Percentiles rank a stretch among this genome's conserved stretches.
phyloP scores from a whole-genome alignment of 2,113 vertebrate species.

The Cervus canadensis region DNA sequence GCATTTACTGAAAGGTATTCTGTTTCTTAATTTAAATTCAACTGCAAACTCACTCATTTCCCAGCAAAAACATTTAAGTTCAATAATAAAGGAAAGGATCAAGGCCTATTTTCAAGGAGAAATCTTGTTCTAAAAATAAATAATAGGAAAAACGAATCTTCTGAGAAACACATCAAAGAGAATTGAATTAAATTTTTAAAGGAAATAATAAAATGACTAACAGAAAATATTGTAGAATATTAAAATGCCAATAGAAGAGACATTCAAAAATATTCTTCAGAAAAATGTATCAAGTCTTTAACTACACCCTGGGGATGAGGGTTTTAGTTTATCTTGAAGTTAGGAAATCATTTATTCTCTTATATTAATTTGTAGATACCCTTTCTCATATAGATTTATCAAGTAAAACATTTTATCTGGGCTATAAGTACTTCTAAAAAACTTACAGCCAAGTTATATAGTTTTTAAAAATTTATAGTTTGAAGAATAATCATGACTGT shows the following conservation, averaged over 20 bases:
- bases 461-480: background rate
- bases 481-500: background rate
- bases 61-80: constrained; percentile 34
- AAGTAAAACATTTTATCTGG: constrained; percentile 16
- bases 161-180: constrained; percentile 31
- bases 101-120: constrained; percentile 9
- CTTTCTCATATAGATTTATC: constrained; percentile 6
- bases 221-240: constrained; percentile 53
- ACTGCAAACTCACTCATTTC: background rate
- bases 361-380: constrained; percentile 1
- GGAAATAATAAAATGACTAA: constrained; percentile 53
- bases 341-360: constrained; percentile 48
- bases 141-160: constrained; percentile 50
- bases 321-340: constrained; percentile 24
- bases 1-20: background rate
- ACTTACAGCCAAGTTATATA: background rate
- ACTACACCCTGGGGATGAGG: background rate
- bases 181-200: constrained; percentile 53
- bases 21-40: constrained; percentile 20
- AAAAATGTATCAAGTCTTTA: constrained; percentile 27
- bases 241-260: constrained; percentile 35
- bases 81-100: constrained; percentile 10
- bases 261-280: constrained; percentile 46
- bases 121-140: constrained; percentile 43
- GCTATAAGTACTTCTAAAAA: background rate